Percentiles rank a stretch among this genome's conserved stretches.
Conservation (phyloP, 2,888 invertebrate genomes). For the Stenichneumon culpator region DNA sequence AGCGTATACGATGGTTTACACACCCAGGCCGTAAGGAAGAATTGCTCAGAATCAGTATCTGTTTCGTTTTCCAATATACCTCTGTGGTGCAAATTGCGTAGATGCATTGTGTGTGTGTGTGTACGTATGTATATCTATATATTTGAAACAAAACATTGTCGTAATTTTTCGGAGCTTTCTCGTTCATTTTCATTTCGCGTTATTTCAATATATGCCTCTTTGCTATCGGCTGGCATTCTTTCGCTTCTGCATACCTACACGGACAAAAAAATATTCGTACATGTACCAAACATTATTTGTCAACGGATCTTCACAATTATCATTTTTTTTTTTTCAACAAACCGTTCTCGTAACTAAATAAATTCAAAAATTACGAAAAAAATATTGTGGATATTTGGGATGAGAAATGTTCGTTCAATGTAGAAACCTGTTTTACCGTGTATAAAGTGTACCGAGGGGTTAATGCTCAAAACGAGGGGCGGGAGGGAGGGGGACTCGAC, state of each 20-base stretch:
- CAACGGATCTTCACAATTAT: too few species aligned
- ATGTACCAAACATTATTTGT: background rate
- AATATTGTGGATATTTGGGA: too few species aligned
- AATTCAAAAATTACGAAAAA: background rate
- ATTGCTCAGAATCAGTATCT: background rate
- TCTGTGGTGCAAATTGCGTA: background rate
- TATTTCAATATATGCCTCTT: slow-evolving; percentile 17
- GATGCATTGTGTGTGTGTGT: background rate
- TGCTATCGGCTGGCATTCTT: background rate
- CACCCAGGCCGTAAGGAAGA: background rate
- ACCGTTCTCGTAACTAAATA: background rate
- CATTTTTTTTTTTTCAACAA: background rate
- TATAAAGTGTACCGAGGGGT: background rate
- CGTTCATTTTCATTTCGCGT: slow-evolving; percentile 2
- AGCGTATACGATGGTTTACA: background rate
- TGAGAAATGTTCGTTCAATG: too few species aligned
- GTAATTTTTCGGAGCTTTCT: background rate
- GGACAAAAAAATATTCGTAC: background rate
- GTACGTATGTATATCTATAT: too few species aligned
- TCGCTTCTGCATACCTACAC: background rate
- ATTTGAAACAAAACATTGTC: background rate
- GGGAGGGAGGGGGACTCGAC: background rate
- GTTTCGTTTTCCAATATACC: slow-evolving; percentile 14
- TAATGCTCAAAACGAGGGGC: background rate
- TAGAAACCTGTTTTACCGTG: too few species aligned